A percentile compares a stretch with the other conserved stretches of the same genome.
These are phyloP conservation scores for Xylocampa areola DNA, from an alignment of 2,888 invertebrate species.

Conservation along the genomic window DNA sequence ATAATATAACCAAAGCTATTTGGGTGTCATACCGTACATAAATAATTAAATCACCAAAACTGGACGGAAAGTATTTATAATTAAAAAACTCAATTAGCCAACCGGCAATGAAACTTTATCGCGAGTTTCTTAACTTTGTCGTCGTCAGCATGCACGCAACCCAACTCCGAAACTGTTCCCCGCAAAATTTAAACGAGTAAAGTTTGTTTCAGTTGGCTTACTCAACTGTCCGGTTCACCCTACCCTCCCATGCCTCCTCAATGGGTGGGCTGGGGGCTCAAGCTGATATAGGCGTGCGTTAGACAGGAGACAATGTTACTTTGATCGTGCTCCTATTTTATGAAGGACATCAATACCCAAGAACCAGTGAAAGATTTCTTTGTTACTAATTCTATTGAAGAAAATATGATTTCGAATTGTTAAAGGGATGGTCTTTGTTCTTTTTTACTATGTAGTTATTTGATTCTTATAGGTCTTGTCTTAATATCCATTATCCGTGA, in stretches of 20 bases:
- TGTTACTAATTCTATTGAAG: slow-evolving; percentile 47
- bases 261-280: slow-evolving; percentile 55
- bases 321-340: slow-evolving; percentile 73
- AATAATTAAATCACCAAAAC: slow-evolving; percentile 36
- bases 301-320: slow-evolving; percentile 74
- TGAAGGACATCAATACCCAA: slow-evolving; percentile 63
- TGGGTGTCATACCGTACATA: slow-evolving; percentile 28
- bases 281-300: slow-evolving; percentile 77
- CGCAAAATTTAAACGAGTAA: slow-evolving; percentile 90
- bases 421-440: slow-evolving; percentile 29
- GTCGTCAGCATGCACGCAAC: slow-evolving; percentile 80
- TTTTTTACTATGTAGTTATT: slow-evolving; percentile 24
- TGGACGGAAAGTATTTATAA: slow-evolving; percentile 60
- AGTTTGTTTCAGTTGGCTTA: slow-evolving; percentile 86
- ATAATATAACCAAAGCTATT: slow-evolving; percentile 28
- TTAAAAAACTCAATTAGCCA: slow-evolving; percentile 77
- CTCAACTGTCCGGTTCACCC: slow-evolving; percentile 80
- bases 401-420: slow-evolving; percentile 22
- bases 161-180: slow-evolving; percentile 76
- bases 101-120: slow-evolving; percentile 75
- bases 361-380: slow-evolving; percentile 51
- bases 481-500: slow-evolving; percentile 4
- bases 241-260: slow-evolving; percentile 47
- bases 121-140: slow-evolving; percentile 76
- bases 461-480: slow-evolving; percentile 1